Evolutionary conservation across 2,888 invertebrate genomes (phyloP), one percentile per base, ranked within the genome.

Genomic region (Plebejus melissa): DNA sequence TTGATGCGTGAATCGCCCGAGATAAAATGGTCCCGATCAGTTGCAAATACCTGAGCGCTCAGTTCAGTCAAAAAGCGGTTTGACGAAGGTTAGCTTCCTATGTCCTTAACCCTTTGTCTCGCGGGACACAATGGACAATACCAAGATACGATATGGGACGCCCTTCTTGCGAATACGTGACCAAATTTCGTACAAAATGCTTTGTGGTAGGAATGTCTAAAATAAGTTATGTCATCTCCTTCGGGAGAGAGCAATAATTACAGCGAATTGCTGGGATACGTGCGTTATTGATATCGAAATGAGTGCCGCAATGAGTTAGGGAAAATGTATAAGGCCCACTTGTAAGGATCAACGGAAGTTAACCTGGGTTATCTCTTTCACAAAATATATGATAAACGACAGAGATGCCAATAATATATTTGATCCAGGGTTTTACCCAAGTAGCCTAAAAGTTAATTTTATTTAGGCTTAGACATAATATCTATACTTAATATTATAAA

Each of bases 101-200:
- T 84, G 88, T 87, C 88, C 87, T 87, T 87, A 89, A 90, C 89
- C 90, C 90, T 91, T 92, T 93, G 91, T 93, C 92, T 92, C 91
- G 82, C 79, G 90, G 87, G 92, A 87, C 88, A 92, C 90, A 92
- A 91, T 90, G 89, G 92, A 89, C 91, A 90, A 89, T 89, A 87
- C 87, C 84, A 87, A 88, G 90, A 91, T 86, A 87, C 89, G 92
- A 91, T 90, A 91, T 88, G 89, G 90, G 89, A 91, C 87, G 87
- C 87, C 87, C 89, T 84, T 83, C 82, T 83, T 81, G 82, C 83
- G 82, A 82, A 82, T 90, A 93, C 93, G 93, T 93, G 92, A 93
- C 91, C 90, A 91, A 93, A 91, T 91, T 93, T 90, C 86, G 85
- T 88, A 87, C 86, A 87, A 89, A 90, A 91, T 88, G 88, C 90